Evolutionary conservation across 2,888 invertebrate genomes (phyloP).

Genomic region (Hartigia nigra): DNA sequence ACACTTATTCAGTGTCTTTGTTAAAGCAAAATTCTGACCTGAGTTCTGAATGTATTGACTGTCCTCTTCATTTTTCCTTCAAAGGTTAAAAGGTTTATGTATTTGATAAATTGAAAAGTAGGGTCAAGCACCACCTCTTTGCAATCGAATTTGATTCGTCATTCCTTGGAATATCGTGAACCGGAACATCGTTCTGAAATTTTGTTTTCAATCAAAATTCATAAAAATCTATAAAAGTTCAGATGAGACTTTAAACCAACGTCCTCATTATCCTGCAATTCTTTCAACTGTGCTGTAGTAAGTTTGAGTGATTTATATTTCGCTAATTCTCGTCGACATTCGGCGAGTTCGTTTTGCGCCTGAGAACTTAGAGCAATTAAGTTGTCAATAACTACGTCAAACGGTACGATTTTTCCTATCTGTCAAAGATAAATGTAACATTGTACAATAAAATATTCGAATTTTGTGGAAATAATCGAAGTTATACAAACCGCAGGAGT

Average conservation of each 20-base stretch:
- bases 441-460: background rate
- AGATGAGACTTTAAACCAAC: background rate
- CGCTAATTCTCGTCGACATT: slow-evolving; percentile 40
- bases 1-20: background rate
- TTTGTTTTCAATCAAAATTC: background rate
- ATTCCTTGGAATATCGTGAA: background rate
- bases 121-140: background rate
- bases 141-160: background rate
- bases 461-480: slow-evolving; percentile 5
- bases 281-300: slow-evolving; percentile 41
- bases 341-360: slow-evolving; percentile 45
- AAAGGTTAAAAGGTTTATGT: background rate
- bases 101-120: background rate
- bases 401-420: slow-evolving; percentile 40
- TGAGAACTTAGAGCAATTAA: slow-evolving; percentile 46
- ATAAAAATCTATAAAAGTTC: background rate
- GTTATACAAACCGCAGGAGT: slow-evolving; percentile 38
- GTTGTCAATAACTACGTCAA: slow-evolving; percentile 48
- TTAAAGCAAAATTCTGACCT: background rate
- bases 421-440: slow-evolving; percentile 4
- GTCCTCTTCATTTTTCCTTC: background rate
- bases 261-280: background rate
- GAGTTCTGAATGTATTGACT: background rate
- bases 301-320: slow-evolving; percentile 50
- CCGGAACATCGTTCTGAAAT: background rate